Evolutionary conservation across 1,140 invertebrate species (phyloP), one percentile per base, ranked within the genome.

Genomic region (Meloidogyne floridensis): DNA sequence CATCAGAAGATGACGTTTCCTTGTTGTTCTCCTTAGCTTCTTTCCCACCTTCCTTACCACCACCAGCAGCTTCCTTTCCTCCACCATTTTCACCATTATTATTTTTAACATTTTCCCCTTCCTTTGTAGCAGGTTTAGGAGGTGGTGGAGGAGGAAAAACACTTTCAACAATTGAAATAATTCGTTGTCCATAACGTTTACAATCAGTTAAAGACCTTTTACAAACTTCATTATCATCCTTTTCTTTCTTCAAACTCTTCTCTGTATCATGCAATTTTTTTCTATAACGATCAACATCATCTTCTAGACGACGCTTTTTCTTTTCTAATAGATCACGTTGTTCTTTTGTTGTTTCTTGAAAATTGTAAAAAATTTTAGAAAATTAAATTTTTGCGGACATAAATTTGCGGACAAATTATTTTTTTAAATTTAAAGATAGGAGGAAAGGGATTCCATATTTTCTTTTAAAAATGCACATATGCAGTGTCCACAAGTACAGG

Each of bases 261-360:
- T 89, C 88, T 3, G 86, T 79, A 11, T 85, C 83, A 42, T 86
- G 81, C 43, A 91, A 77, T 65, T 83, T 86, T 85, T 90, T 90
- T 43, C 90, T 88, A 70, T 86, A 83, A 47, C 89, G 86, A 47
- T 88, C 85, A 3, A 91, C 59, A 72, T 91, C 90, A 4, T 81
- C 72, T 75, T 88, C 81, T 9, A 91, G 79, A 43, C 87, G 89
- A 56, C 85, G 84, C 43, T 83, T 84, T 10, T 86, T 84, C 81
- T 90, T 90, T 18, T 90, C 90, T 51, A 85, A 82, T 13, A 70
- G 75, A 51, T 82, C 84, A 18, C 84, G 82, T 32, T 81, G 79
- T 69, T 90, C 90, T 71, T 88, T 86, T 11, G 84, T 77, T 32
- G 81, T 79, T 75, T 90, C 89, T 90, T 75, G 15, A 88, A 51